Evolutionary conservation across 2,113 vertebrate species (phyloP), one percentile per base, ranked within the genome.

Genomic region (Tinamus guttatus): DNA sequence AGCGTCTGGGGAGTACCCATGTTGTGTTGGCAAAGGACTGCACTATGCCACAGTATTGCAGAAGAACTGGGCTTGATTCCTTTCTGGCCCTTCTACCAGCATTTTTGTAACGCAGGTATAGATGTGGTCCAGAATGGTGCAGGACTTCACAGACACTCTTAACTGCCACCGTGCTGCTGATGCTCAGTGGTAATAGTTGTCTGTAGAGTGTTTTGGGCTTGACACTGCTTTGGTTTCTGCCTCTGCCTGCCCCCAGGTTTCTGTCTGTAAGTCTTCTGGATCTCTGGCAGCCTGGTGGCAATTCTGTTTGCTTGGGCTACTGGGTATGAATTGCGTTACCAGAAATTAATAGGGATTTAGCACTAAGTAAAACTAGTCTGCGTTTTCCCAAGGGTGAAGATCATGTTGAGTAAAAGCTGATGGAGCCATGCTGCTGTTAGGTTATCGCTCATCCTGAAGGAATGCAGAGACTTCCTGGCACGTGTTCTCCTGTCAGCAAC

Each of bases 361-460:
- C 24, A 27, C 40, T 74, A 3, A 0, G 0, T 49, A 56, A 75
- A 94, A 52, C 15, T 14, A 8, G 12, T 15, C 62, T 11, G 3
- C 13, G 28, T 28, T 34, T 16, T 71, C 80, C 60, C 19, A 27
- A 32, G 51, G 56, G 80, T 38, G 65, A 73, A 63, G 69, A 22
- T 67, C 27, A 38, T 64, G 32, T 84, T 0, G 0, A 84, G 51
- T 30, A 36, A 62, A 71, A 82, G 56, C 70, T 59, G 78, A 45
- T 30, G 45, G 67, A 92, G 58, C 77, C 59, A 32, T 32, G 74
- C 40, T 24, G 17, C 0, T 8, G 38, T 38, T 27, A 20, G 51
- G 41, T 62, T 79, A 25, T 58, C 76, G 70, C 83, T 96, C 94
- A 95, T 69, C 67, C 67, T 41, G 78, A 24, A 89, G 89, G 94